These are phyloP conservation scores for Agrotis clavis DNA, from an alignment of 2,888 invertebrate genomes.

Conservation along the genomic window DNA sequence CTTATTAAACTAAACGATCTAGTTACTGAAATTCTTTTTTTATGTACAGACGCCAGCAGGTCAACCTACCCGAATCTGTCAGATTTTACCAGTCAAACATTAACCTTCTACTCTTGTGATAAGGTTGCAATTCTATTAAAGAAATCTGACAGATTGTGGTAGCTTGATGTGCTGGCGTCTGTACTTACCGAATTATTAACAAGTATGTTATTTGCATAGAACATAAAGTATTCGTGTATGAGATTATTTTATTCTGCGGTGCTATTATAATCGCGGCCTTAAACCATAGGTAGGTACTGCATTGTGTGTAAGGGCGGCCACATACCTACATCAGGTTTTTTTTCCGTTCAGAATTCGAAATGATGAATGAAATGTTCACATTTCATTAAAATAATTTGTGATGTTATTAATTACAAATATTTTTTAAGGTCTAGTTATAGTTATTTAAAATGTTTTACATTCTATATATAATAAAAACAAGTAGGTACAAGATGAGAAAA, in stretches of 20 bases:
- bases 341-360: too few relatives aligned
- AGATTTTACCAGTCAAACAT: too few relatives aligned
- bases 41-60: too few relatives aligned
- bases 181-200: conserved; percentile 3
- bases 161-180: too few relatives aligned
- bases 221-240: conserved; percentile 21
- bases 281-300: not conserved
- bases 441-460: conserved; percentile 4
- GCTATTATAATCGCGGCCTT: conserved; percentile 19
- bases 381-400: not conserved
- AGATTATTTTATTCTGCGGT: conserved; percentile 33
- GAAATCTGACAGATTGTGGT: too few relatives aligned
- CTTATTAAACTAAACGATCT: not conserved
- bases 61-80: too few relatives aligned
- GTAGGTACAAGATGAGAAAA: conserved; percentile 28
- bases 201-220: conserved; percentile 1
- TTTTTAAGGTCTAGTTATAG: conserved; percentile 8
- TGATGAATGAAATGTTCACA: too few relatives aligned
- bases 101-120: too few relatives aligned
- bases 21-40: conserved; percentile 1
- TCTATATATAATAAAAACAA: not conserved
- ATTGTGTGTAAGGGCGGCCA: too few relatives aligned
- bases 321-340: too few relatives aligned
- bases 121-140: too few relatives aligned
- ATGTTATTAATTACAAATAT: not conserved